Conservation (phyloP, 2,113 vertebrate genomes). For the Pitta sordida region DNA sequence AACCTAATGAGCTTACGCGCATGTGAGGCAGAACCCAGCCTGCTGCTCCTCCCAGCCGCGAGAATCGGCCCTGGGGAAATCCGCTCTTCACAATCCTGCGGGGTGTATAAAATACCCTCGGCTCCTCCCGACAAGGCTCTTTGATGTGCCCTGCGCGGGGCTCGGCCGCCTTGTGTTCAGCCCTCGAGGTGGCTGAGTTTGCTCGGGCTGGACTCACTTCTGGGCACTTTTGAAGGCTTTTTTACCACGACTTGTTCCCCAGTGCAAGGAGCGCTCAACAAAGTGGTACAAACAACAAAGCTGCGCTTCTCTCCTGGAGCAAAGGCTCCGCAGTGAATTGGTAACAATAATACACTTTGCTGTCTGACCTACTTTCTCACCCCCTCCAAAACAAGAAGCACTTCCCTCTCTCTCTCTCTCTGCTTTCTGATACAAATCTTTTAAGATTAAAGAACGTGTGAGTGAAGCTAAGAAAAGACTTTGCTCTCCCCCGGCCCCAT, state of each 20-base stretch:
- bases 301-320: neutral
- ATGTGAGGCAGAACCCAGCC: neutral
- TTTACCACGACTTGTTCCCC: neutral
- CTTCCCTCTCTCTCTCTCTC: neutral
- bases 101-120: rapidly evolving
- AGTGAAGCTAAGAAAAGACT: neutral
- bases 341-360: neutral
- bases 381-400: neutral
- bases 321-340: neutral
- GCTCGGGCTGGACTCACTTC: neutral
- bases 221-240: neutral
- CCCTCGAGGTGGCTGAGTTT: neutral
- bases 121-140: neutral
- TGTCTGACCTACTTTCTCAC: neutral
- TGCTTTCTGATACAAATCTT: neutral
- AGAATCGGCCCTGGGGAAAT: neutral
- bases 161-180: neutral
- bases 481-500: neutral
- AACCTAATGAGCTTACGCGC: neutral
- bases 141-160: neutral
- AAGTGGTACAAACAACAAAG: neutral
- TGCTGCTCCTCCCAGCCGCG: neutral
- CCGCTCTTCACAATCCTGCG: neutral
- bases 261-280: neutral
- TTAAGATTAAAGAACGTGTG: neutral